phyloP scores from a whole-genome alignment of 2,888 invertebrate genomes.

The Coelinius sp. region DNA sequence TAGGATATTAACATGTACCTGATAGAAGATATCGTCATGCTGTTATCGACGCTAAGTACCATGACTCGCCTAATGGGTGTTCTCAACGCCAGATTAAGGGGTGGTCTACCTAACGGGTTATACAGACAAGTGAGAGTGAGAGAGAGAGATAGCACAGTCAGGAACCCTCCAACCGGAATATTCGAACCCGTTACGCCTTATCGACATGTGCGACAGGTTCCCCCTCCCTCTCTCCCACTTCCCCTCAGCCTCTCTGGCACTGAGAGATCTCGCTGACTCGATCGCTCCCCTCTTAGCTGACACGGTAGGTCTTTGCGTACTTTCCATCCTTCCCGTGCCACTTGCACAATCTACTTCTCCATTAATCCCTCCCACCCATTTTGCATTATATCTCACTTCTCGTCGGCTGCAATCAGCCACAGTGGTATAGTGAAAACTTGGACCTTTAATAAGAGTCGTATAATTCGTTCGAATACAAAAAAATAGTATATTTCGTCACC shows the following conservation, averaged over 20 bases:
- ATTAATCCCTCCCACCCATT: background rate
- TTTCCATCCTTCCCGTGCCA: background rate
- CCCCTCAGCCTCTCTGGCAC: background rate
- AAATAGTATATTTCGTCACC: no score
- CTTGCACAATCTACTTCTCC: background rate
- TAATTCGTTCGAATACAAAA: no score
- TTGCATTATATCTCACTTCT: conserved; percentile 9
- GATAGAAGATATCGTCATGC: conserved; percentile 40
- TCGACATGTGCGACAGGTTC: conserved; percentile 46
- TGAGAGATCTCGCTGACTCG: conserved; percentile 4
- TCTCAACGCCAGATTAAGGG: conserved; percentile 52
- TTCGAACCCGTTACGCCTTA: conserved; percentile 46
- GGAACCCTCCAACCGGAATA: conserved; percentile 13
- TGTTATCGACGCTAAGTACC: conserved; percentile 54
- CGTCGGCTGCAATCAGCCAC: background rate
- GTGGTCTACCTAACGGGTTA: conserved; percentile 24
- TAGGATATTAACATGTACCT: conserved; percentile 47
- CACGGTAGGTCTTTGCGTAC: background rate
- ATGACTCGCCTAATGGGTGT: conserved; percentile 54
- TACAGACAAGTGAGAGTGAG: conserved; percentile 26
- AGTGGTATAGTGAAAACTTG: background rate
- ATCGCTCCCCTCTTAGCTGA: conserved; percentile 2
- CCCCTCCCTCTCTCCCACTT: background rate
- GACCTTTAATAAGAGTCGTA: no score
- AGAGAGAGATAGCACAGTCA: conserved; percentile 21